Base-by-base conservation (phyloP, 1,140 invertebrate genomes). In the Drosophila simulans region DNA sequence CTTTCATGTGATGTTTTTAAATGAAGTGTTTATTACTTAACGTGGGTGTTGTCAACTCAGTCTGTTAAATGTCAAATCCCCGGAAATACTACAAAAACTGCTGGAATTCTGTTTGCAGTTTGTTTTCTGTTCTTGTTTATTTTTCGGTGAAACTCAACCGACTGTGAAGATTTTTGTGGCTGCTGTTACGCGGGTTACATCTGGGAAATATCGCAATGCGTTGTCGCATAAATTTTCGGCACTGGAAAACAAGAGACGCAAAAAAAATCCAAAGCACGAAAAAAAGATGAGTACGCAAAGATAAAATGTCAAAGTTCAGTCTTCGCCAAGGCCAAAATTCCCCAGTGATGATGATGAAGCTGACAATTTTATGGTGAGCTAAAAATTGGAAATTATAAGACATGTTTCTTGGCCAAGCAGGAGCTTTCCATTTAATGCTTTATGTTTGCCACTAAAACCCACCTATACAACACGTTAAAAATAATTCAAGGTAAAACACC, bases 151-250 rank as follows among this genome's bases (percentile, higher is more conserved):
- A 60, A 69, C 42, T 49, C 74, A 77, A 77, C 74, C 48, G 43
- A 69, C 48, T 77, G 74, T 77, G 12, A 77, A 77, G 73, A 77
- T 77, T 77, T 77, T 43, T 46, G 34, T 70, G 51, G 64, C 51
- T 56, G 64, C 20, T 55, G 27, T 7, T 25, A 63, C 43, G 52
- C 35, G 64, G 51, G 64, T 70, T 70, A 70, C 74, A 69, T 69
- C 72, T 77, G 74, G 55, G 62, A 57, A 77, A 68, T 60, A 54
- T 69, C 51, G 55, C 65, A n/a, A 69, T 77, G 72, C 72, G 72
- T 75, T 75, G 72, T 58, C 71, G 53, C 72, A 76, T 75, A 76
- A 49, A 70, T 69, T 70, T 55, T 68, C 20, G 63, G 34, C 58
- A 17, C 66, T 54, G 63, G 45, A 42, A 64, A 55, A 34, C 53